Percentiles rank a stretch among this genome's conserved stretches.
These are phyloP conservation scores for Climacteris rufus DNA, from an alignment of 2,113 vertebrate species.

Conservation along the genomic window DNA sequence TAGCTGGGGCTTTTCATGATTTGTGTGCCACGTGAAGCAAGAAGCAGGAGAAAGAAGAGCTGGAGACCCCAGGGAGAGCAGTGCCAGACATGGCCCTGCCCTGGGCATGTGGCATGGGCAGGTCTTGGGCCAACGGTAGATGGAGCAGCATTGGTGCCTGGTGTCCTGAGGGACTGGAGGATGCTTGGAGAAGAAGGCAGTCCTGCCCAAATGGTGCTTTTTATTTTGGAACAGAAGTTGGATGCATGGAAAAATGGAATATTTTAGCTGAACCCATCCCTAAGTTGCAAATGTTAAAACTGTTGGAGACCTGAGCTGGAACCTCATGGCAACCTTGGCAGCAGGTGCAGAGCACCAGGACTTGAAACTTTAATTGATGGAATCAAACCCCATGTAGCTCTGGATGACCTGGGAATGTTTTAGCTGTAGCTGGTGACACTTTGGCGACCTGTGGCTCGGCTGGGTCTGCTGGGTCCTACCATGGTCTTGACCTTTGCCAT, in stretches of 20 bases:
- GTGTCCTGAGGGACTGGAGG: not conserved
- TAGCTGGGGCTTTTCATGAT: not conserved
- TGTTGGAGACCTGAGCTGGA: not conserved
- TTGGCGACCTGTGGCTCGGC: not conserved
- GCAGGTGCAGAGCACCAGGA: accelerated
- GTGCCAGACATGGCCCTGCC: not conserved
- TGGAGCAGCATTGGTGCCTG: not conserved
- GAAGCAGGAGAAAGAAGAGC: not conserved
- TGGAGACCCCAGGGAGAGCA: not conserved
- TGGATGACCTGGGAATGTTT: not conserved
- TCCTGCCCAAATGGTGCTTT: not conserved
- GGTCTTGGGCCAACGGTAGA: accelerated
- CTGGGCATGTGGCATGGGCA: not conserved
- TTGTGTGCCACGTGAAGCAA: not conserved
- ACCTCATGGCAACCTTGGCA: not conserved
- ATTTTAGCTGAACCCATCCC: not conserved
- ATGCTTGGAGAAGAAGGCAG: not conserved
- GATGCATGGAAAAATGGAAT: not conserved
- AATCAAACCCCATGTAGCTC: accelerated
- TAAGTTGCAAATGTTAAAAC: not conserved
- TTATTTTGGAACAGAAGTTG: not conserved
- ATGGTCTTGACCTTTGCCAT: not conserved
- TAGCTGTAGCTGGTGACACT: not conserved
- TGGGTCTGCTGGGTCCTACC: not conserved
- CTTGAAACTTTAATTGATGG: not conserved